phyloP scores from a whole-genome alignment of 2,113 vertebrate genomes.

The Platanista minor region DNA sequence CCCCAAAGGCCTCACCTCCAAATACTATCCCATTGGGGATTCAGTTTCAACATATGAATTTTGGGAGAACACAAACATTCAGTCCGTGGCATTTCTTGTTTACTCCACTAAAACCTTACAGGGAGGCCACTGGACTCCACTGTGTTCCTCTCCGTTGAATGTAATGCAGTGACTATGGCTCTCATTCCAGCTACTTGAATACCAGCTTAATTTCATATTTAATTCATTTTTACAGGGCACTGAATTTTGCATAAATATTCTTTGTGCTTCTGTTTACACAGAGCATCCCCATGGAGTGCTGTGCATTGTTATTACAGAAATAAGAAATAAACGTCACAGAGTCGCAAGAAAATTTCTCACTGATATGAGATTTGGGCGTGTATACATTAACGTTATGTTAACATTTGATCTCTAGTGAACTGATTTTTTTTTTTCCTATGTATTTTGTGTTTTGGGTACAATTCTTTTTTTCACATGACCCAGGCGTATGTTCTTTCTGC shows the following conservation, averaged over 20 bases:
- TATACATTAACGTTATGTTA: not conserved
- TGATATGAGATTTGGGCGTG: not conserved
- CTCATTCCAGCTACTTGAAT: constrained; percentile 53
- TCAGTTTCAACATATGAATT: not conserved
- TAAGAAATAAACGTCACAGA: not conserved
- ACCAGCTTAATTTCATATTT: constrained; percentile 57
- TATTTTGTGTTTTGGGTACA: not conserved
- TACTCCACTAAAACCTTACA: accelerated
- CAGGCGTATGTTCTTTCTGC: not conserved
- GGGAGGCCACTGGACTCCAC: not conserved
- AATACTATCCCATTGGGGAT: not conserved
- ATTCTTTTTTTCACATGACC: not conserved
- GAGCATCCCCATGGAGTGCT: not conserved
- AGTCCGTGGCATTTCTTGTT: no score
- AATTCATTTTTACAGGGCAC: constrained; percentile 49
- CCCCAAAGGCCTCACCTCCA: not conserved
- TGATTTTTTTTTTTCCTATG: not conserved
- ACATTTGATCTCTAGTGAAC: not conserved
- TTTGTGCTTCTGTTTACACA: constrained; percentile 42
- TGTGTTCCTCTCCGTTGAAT: not conserved
- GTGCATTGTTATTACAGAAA: not conserved
- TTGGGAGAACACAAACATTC: not conserved
- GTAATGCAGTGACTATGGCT: constrained; percentile 5
- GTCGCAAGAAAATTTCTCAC: not conserved
- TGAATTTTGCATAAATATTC: constrained; percentile 36